Percentiles rank a stretch among this genome's conserved stretches.
These are phyloP conservation scores for Deilephila porcellus DNA, from an alignment of 2,888 invertebrate species.

Conservation along the genomic window DNA sequence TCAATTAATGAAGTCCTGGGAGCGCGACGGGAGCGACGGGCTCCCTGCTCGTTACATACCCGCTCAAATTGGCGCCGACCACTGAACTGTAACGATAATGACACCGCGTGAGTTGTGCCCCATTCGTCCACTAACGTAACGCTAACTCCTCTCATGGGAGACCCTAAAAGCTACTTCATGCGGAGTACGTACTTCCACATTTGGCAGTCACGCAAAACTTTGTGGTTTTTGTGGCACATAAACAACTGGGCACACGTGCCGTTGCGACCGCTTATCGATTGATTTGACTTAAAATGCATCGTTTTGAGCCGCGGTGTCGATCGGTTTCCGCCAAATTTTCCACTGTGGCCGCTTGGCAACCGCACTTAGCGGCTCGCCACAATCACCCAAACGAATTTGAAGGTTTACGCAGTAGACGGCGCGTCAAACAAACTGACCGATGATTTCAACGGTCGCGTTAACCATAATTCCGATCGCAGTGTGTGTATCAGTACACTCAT, in stretches of 20 bases:
- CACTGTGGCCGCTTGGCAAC: slow-evolving; percentile 76
- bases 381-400: slow-evolving; percentile 63
- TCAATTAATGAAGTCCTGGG: slow-evolving; percentile 72
- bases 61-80: slow-evolving; percentile 73
- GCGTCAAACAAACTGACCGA: slow-evolving; percentile 46
- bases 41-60: slow-evolving; percentile 71
- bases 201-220: slow-evolving; percentile 79
- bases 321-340: slow-evolving; percentile 78
- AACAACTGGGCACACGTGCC: slow-evolving; percentile 79
- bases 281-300: slow-evolving; percentile 80
- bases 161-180: slow-evolving; percentile 74
- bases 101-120: slow-evolving; percentile 68
- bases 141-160: slow-evolving; percentile 77
- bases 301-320: slow-evolving; percentile 75
- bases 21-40: slow-evolving; percentile 63
- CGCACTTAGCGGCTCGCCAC: slow-evolving; percentile 65
- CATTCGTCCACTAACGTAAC: slow-evolving; percentile 69
- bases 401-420: slow-evolving; percentile 53
- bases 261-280: slow-evolving; percentile 77
- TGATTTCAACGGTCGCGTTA: slow-evolving; percentile 50
- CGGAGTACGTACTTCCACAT: slow-evolving; percentile 65
- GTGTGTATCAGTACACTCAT: slow-evolving; percentile 68
- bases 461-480: slow-evolving; percentile 59
- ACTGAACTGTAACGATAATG: slow-evolving; percentile 78
- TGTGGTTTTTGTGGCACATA: slow-evolving; percentile 81